Evolutionary conservation across 53 echinoderm and acorn worm genomes (phyloP).

Genomic region (Luidia sarsii): DNA sequence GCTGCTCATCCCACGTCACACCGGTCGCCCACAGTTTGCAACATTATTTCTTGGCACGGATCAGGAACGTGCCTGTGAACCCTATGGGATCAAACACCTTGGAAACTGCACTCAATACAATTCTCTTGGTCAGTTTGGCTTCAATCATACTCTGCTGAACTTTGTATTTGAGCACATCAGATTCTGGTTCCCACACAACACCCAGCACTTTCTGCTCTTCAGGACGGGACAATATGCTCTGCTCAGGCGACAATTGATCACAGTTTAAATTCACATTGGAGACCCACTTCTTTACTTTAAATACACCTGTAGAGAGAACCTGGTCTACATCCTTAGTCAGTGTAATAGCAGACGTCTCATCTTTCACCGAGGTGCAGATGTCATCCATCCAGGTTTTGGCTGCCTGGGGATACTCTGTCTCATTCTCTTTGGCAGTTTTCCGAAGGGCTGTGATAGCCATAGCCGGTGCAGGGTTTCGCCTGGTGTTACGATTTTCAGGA

Average conservation of each 20-base stretch:
- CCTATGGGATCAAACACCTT: constrained; percentile 65
- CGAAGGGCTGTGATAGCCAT: constrained; percentile 15
- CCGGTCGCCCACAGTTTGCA: constrained; percentile 49
- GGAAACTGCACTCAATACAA: constrained; percentile 31
- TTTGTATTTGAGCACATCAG: constrained; percentile 48
- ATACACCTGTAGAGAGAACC: constrained; percentile 17
- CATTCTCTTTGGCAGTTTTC: constrained; percentile 27
- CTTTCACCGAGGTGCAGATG: constrained; percentile 20
- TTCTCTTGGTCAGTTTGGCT: constrained; percentile 41
- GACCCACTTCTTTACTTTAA: constrained; percentile 39
- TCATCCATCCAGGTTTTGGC: constrained; percentile 56
- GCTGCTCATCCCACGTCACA: constrained; percentile 47
- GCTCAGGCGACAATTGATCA: background rate
- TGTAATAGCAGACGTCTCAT: background rate
- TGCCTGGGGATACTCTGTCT: constrained; percentile 26
- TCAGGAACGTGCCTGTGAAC: constrained; percentile 41
- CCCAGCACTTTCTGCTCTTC: constrained; percentile 67
- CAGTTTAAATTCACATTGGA: constrained; percentile 24
- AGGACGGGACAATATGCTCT: background rate
- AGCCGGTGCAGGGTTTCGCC: constrained; percentile 55
- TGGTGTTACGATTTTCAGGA: constrained; percentile 35
- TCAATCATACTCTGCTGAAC: constrained; percentile 11
- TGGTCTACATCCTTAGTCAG: constrained; percentile 38
- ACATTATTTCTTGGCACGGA: constrained; percentile 53
- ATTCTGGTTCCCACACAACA: constrained; percentile 54